Base-by-base conservation (phyloP, 2,888 invertebrate species). In the Boloria selene region DNA sequence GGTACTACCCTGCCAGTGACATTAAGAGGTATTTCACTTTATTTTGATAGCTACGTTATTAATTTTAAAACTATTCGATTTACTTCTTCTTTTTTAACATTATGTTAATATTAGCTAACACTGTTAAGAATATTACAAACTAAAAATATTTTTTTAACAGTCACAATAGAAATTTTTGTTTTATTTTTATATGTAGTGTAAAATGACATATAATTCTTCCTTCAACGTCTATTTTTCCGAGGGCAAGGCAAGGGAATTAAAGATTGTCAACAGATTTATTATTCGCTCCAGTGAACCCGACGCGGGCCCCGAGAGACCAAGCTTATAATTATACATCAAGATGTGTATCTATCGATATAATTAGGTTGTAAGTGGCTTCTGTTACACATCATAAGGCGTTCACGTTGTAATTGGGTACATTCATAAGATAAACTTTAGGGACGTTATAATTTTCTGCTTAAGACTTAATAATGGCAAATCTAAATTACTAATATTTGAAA, bases 251-350 rank as follows among this genome's bases (percentile, higher is more conserved):
- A 79, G 81, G 80, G 85, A 90, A 90, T 90, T 90, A 91, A 88
- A 88, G 88, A 88, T 87, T 89, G 90, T 89, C 91, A 91, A 90
- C 91, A 90, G 86, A 87, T 90, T 91, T 90, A 90, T 90, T 90
- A 91, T 80, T 81, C 88, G 90, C 87, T 89, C 86, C 88, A 81
- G 79, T 88, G 91, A 88, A 83, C 82, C 71, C 81, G 76, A 75
- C 78, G 80, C 78, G 71, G 75, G 75, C 80, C 85, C 81, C 75
- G 65, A 64, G 85, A 81, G 85, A 81, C 77, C 75, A 22, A 63
- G 64, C 64, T 67, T 68, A 68, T 70, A 72, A 71, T 71, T 70
- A 66, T 69, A 68, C 69, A 68, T 63, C 65, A 68, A 64, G 61
- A 61, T 56, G 49, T 69, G 63, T 68, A 49, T 70, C 38, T 63